These are phyloP conservation scores for Apocheima hispidaria DNA, from an alignment of 2,888 invertebrate genomes.

Conservation along the genomic window DNA sequence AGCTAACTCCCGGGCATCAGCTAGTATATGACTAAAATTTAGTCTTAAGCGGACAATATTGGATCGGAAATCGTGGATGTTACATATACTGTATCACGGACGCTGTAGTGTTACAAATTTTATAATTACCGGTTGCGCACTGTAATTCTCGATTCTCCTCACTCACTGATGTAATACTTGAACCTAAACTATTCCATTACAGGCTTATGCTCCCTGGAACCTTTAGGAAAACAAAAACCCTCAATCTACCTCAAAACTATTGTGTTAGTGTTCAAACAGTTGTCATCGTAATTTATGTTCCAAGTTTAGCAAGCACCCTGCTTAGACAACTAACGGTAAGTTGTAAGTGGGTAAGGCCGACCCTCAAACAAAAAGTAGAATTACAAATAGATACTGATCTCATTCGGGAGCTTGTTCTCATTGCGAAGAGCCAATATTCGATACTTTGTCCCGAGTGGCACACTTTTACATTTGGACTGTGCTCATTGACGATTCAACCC, in stretches of 20 bases:
- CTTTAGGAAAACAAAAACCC: background rate
- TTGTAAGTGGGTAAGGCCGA: slow-evolving; percentile 45
- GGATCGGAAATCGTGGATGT: no score
- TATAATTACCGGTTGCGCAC: no score
- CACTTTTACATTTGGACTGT: slow-evolving; percentile 80
- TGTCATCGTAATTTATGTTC: slow-evolving; percentile 32
- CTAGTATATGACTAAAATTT: no score
- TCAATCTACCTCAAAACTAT: slow-evolving; percentile 12
- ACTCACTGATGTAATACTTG: no score
- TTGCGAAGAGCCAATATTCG: slow-evolving; percentile 74
- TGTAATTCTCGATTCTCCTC: no score
- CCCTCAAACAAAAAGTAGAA: slow-evolving; percentile 57
- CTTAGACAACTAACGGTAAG: slow-evolving; percentile 37
- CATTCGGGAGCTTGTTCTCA: slow-evolving; percentile 67
- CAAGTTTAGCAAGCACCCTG: slow-evolving; percentile 36
- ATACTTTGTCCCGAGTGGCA: slow-evolving; percentile 73
- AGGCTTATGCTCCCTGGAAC: background rate
- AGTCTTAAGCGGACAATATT: no score
- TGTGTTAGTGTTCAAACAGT: slow-evolving; percentile 23
- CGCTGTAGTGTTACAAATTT: no score
- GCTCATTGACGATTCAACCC: slow-evolving; percentile 85
- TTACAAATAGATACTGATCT: slow-evolving; percentile 69
- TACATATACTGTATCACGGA: no score
- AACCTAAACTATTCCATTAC: no score
- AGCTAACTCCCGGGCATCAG: no score